Base-by-base conservation (phyloP, 1,140 invertebrate species). In the Heliconius hermathena region DNA sequence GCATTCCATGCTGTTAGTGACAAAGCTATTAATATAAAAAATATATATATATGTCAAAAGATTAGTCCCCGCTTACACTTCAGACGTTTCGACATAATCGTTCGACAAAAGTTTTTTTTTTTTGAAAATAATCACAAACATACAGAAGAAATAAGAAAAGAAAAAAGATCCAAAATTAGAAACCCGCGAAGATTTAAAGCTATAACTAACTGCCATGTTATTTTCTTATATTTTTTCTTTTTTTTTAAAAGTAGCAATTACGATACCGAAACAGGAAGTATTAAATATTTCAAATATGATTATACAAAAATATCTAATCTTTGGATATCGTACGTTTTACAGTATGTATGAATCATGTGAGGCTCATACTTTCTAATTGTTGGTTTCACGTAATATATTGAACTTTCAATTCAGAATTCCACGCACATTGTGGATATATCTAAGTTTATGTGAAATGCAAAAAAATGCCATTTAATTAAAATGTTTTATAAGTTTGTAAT, bases 1-100 rank as follows among this genome's bases (percentile, higher is more conserved):
- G 54, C 49, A 33, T 41, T 41, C 16, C 74, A 76, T 80, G 78
- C 78, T 76, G 74, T 80, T 80, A 80, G 66, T 80, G 41, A 72
- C 33, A 66, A 66, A 26, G 41, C 46, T 57, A 71, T 52, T 46
- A 46, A 52, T 52, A 66, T 66, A 66, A 57, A 57, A 57, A 36
- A 57, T 3, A 20, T 26, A 66, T 26, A 66, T 46, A 46, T 16
- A 46, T 29, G 60, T 66, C 60, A 66, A 66, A 66, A 26, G 60
- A 66, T 66, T 66, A 66, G 26, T 11, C n/a, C 60, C 11, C n/a
- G 11, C 16, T 18, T 1, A 29, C 26, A 29, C 3, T 66, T 66
- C 26, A 11, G 57, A 29, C 26, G 60, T 29, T 22, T 29, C 13
- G 60, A 29, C 60, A 29, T 66, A 66, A 66, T 66, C 60, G 11